Evolutionary conservation across 2,888 invertebrate species (phyloP), one percentile per base, ranked within the genome.

Genomic region (Athetis lepigone): DNA sequence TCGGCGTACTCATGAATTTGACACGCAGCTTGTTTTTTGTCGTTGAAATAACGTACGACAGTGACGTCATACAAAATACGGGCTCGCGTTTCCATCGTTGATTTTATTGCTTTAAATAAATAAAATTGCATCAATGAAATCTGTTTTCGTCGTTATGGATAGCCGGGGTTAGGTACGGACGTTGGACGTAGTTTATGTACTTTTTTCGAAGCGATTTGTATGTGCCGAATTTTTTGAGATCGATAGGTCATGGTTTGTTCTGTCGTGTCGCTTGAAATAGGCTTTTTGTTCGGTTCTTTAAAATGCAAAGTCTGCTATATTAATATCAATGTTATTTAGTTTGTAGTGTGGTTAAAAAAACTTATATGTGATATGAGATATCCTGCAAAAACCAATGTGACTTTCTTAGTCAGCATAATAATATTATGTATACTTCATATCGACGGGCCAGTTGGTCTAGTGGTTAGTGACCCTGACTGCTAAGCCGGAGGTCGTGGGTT

Each of bases 41-140:
- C 80, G 74, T 77, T 62, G 80, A 78, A 82, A 84, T 83, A 84
- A 85, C 83, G 84, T 70, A 78, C 82, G 82, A 67, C 57, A 70
- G 71, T 85, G 87, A 86, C 84, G 85, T 82, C 81, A 82, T 65
- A 67, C 82, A 66, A 86, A 82, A 85, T 85, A 86, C 82, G 73
- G 75, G 61, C 64, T 40, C 70, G 71, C 68, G 75, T 74, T 75
- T 47, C 62, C 77, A 76, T 76, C 61, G 66, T 36, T 16, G 67
- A 72, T 75, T 79, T 85, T 84, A 86, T 85, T 81, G 86, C 76
- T 69, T 70, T 74, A 80, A 82, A 87, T 85, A 86, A 85, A 87
- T 87, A 85, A 85, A 85, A 82, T 65, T 79, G 80, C 79, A 81
- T 82, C 79, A 81, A 82, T 82, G 80, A 76, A 80, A 81, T 81